A percentile compares a stretch with the other conserved stretches of the same genome.
These are phyloP conservation scores for Matsumyia berberina DNA, from an alignment of 2,888 invertebrate species.

Conservation along the genomic window DNA sequence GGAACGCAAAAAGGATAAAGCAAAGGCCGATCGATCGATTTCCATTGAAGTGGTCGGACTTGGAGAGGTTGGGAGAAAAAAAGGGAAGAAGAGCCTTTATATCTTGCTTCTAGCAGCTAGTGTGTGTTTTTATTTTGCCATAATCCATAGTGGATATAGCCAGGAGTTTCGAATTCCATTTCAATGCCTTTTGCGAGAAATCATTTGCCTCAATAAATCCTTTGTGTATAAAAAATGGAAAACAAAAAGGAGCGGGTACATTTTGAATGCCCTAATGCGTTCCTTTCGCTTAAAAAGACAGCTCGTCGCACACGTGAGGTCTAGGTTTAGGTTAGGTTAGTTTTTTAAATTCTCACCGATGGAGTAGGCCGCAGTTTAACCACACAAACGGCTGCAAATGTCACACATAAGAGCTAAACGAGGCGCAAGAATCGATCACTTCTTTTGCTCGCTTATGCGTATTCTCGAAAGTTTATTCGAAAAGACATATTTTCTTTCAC, in stretches of 20 bases:
- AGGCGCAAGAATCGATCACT: too few relatives aligned
- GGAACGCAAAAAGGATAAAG: background rate
- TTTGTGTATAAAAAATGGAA: background rate
- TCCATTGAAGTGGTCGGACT: background rate
- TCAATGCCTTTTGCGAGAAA: conserved; percentile 23
- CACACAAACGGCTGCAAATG: too few relatives aligned
- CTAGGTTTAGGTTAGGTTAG: too few relatives aligned
- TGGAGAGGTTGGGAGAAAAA: background rate
- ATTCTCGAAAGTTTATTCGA: too few relatives aligned
- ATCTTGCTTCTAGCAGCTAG: background rate
- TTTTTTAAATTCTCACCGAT: background rate
- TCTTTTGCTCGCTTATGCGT: too few relatives aligned
- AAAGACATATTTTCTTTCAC: background rate
- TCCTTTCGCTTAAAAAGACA: background rate
- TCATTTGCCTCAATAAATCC: conserved; percentile 45
- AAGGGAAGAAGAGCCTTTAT: background rate
- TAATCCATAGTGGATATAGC: conserved; percentile 1
- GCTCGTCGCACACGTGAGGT: background rate
- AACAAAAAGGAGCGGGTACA: background rate
- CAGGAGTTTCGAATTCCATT: conserved; percentile 15
- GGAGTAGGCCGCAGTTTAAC: too few relatives aligned
- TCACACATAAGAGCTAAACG: too few relatives aligned
- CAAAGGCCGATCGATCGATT: conserved; percentile 12
- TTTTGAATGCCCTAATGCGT: background rate
- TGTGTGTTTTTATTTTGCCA: background rate